Evolutionary conservation across 2,797 vertebrate species (phyloP), one percentile per base, ranked within the genome.

Genomic region (Anabacerthia variegaticeps): DNA sequence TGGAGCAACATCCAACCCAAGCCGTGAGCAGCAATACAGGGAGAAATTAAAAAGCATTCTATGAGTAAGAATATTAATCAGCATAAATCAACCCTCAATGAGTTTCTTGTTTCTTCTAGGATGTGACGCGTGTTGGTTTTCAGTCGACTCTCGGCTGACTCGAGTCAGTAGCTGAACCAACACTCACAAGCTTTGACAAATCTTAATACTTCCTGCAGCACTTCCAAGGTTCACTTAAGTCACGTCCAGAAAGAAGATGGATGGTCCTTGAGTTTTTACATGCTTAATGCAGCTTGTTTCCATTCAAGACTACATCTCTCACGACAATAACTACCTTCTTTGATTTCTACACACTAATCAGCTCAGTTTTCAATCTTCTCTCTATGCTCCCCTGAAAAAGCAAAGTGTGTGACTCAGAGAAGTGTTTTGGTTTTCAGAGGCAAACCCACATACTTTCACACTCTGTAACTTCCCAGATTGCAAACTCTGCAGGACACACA

Each of bases 171-270:
- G 61, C 61, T 54, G 72, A 12, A 83, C 32, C 61, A 67, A 73
- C 37, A 85, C 69, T 59, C 76, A 52, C 2, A 19, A 36, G 55
- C 37, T 89, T 58, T 82, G 75, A 82, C 67, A 87, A 89, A 69
- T 39, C 48, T 44, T 73, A 74, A 11, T 41, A 36, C 41, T 74
- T 94, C 88, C 85, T 59, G 44, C 56, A 72, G 39, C 72, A 79
- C 72, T 73, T 90, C n/a, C 61, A 39, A 85, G 67, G 81, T 67
- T 92, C 84, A 74, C 41, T 51, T 21, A 85, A 80, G 55, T 78
- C 55, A 82, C 0, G 1, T 66, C 34, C 74, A 76, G 37, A 79
- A 88, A 69, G 88, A 84, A 65, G 84, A 94, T 15, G 12, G 54
- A 92, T 58, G 58, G 69, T 71, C 49, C 66, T 46, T 18, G n/a